Evolutionary conservation across 2,888 invertebrate species (phyloP), one percentile per base, ranked within the genome.

Genomic region (Nezara viridula): DNA sequence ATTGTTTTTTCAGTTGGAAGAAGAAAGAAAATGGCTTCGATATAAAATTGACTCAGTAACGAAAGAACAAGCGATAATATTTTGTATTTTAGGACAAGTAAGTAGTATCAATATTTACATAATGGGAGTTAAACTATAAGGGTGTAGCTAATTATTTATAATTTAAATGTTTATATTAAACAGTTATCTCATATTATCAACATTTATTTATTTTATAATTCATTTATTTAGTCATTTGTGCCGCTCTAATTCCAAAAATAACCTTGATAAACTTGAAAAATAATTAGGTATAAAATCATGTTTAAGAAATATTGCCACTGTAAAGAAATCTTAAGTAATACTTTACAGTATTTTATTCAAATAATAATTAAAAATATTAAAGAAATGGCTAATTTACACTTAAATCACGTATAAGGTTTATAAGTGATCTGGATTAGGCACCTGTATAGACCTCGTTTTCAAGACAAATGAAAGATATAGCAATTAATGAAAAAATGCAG

Each of bases 71-170:
- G 88, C 88, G 32, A 52, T 88, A n/a, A 55, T 88, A 47, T 55
- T 88, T 40, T 88, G 88, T 40, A 49, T 88, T 16, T 32, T 88
- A 50, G 88, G 88, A n/a, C 88, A 88, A 66, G 88, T 88, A 88
- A 87, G 44, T 87, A 21, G 1, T 50, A 50, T 40, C n/a, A 50
- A 87, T 44, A 60, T 55, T 37, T 37, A 50, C 19, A 47, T 32
- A 66, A 24, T 3, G 1, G 14, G 44, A 73, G 32, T 73, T 73
- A 37, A 73, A 37, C 66, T 21, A 32, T 73, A 7, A 19, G 19
- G 6, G 7, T 37, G 21, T 7, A 73, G 1, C 19, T 21, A 32
- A 19, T 73, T 37, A 37, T 73, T 9, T 19, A 66, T 32, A 32
- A 32, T 32, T 27, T 27, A 66, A 66, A 66, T 66, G n/a, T 66